Conservation (phyloP, 2,888 invertebrate genomes). For the Clusia tigrina region DNA sequence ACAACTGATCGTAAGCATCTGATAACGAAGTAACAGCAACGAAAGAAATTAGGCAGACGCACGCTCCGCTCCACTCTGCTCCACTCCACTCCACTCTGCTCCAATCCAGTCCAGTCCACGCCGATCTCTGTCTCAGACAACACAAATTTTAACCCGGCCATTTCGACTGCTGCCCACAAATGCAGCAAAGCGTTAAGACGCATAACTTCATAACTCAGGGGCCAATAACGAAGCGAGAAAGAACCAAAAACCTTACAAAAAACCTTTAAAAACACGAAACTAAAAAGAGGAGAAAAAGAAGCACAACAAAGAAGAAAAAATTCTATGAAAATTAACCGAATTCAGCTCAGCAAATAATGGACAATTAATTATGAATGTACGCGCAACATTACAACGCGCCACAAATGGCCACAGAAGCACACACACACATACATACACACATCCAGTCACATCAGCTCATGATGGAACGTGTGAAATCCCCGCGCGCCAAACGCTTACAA, state of each 20-base stretch:
- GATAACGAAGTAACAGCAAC: background rate
- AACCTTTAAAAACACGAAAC: background rate
- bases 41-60: background rate
- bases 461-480: background rate
- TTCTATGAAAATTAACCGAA: background rate
- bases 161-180: conserved; percentile 32
- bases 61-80: no score
- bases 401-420: no score
- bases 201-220: conserved; percentile 32
- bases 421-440: no score
- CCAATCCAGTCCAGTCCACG: no score
- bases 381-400: background rate
- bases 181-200: conserved; percentile 39
- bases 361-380: background rate
- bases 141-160: background rate
- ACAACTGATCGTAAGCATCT: background rate
- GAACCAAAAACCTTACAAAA: background rate
- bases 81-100: no score
- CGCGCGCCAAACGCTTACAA: background rate
- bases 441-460: no score
- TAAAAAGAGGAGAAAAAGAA: no score
- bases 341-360: background rate
- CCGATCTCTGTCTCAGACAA: background rate
- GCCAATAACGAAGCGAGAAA: background rate
- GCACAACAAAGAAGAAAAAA: no score